Conservation (phyloP, 2,113 vertebrate genomes). For the Pycnonotus jocosus region DNA sequence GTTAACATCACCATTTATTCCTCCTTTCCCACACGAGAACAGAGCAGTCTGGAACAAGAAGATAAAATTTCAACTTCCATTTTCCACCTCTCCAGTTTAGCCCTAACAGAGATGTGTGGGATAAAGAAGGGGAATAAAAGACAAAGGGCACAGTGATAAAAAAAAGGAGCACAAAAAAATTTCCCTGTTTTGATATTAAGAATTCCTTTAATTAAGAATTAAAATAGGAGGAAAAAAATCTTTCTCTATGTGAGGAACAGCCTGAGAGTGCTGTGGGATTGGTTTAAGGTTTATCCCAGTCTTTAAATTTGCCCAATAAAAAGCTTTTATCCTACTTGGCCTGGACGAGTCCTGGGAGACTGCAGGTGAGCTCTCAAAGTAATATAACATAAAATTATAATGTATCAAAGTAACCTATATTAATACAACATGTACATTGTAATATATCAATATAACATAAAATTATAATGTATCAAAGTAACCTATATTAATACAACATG, state of each 20-base stretch:
- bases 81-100: neutral
- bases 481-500: too few species aligned
- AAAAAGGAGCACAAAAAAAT: neutral
- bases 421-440: neutral
- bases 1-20: neutral
- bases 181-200: neutral
- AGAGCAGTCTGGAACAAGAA: neutral
- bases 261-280: neutral
- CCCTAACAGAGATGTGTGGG: neutral
- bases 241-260: neutral
- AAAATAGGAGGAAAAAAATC: neutral
- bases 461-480: neutral
- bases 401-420: too few species aligned
- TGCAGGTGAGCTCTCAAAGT: neutral
- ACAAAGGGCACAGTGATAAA: neutral
- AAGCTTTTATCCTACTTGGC: fast-evolving
- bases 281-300: neutral
- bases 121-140: neutral
- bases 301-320: neutral
- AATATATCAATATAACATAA: neutral
- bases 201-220: neutral
- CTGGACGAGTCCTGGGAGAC: neutral
- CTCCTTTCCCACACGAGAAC: neutral
- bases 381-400: neutral
- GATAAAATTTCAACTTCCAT: neutral